phyloP scores from a whole-genome alignment of 1,140 invertebrate species.

The Oreohelix idahoensis region DNA sequence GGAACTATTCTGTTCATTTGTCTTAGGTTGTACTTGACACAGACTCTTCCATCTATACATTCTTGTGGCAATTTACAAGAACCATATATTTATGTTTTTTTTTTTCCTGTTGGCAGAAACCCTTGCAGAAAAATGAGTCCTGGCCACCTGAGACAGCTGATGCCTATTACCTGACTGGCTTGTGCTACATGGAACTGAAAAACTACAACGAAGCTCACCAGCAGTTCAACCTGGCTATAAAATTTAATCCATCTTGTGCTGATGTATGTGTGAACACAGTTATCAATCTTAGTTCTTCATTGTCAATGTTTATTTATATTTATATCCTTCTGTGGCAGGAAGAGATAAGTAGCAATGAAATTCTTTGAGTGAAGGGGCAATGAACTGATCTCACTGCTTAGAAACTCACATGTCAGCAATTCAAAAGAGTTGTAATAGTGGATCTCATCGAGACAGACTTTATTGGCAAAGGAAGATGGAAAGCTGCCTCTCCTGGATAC shows the following conservation, averaged over 20 bases:
- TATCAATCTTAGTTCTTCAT: not conserved
- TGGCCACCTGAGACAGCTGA: conserved; percentile 67
- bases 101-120: conserved; percentile 51
- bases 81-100: not conserved
- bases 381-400: too few relatives aligned
- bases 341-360: too few relatives aligned
- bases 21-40: too few relatives aligned
- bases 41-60: not conserved
- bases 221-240: conserved; percentile 70
- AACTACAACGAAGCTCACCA: conserved; percentile 62
- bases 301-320: not conserved
- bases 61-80: not conserved
- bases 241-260: conserved; percentile 66
- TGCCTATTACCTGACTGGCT: conserved; percentile 68
- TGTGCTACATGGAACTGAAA: conserved; percentile 69
- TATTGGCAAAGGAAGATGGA: too few relatives aligned
- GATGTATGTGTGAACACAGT: conserved; percentile 56
- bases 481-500: too few relatives aligned
- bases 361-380: too few relatives aligned
- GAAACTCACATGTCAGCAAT: too few relatives aligned
- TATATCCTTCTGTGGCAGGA: too few relatives aligned
- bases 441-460: too few relatives aligned
- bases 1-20: too few relatives aligned
- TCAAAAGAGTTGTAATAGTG: too few relatives aligned
- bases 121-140: conserved; percentile 57